Percentiles rank a stretch among this genome's conserved stretches.
These are phyloP conservation scores for Apodemus agrarius DNA, from an alignment of 2,797 vertebrate species.

Conservation along the genomic window DNA sequence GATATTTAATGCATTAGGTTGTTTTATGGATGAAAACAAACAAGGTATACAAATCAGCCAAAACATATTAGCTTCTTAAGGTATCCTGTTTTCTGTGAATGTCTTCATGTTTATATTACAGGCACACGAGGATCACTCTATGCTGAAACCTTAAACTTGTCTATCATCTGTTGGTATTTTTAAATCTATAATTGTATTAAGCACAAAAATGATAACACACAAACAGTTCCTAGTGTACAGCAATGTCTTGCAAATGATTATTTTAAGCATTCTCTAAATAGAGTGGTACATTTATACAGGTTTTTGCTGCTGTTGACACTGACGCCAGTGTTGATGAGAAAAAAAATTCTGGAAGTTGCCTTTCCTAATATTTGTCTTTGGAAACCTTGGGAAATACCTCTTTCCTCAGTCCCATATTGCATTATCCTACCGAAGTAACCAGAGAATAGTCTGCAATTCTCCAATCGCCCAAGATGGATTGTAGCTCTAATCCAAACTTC, in stretches of 20 bases:
- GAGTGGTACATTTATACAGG: not conserved
- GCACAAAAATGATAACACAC: not conserved
- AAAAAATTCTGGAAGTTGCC: not conserved
- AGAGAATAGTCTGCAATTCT: not conserved
- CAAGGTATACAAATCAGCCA: not conserved
- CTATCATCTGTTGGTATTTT: not conserved
- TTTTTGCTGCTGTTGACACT: not conserved
- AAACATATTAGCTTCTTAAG: not conserved
- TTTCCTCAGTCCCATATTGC: not conserved
- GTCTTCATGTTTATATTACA: not conserved
- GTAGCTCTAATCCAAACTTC: not conserved
- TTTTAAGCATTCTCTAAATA: not conserved
- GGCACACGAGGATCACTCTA: not conserved
- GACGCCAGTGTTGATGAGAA: not conserved
- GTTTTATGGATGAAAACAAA: not conserved
- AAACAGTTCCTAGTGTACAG: not conserved
- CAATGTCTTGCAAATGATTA: not conserved
- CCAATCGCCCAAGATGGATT: not conserved
- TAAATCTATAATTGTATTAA: not conserved
- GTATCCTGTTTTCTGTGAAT: not conserved
- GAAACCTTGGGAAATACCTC: not conserved
- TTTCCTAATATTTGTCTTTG: conserved; percentile 27
- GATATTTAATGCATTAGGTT: not conserved
- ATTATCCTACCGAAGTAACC: not conserved
- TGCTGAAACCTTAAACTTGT: not conserved